These are phyloP conservation scores for Monoplex corrugatus DNA, from an alignment of 2,888 invertebrate genomes.

Conservation along the genomic window DNA sequence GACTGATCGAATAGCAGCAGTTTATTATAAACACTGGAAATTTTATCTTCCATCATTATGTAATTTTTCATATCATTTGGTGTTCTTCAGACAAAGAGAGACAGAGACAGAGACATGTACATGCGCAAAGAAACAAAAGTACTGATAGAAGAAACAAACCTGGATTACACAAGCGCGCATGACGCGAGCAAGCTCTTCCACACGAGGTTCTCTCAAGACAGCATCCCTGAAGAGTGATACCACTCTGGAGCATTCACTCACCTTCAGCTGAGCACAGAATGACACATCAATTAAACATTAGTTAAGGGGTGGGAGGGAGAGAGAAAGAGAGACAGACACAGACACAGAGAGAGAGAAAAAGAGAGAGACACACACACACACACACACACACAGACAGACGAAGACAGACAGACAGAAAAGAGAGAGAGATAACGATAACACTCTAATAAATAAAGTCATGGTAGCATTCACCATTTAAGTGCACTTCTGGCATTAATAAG, in stretches of 20 bases:
- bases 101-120: background rate
- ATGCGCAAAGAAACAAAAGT: background rate
- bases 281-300: background rate
- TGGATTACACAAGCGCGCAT: slow-evolving; percentile 71
- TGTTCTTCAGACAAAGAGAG: background rate
- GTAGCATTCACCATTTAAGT: no score
- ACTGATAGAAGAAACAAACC: background rate
- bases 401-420: background rate
- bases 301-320: background rate
- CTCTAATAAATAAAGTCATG: no score
- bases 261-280: slow-evolving; percentile 55
- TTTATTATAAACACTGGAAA: no score
- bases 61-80: no score
- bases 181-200: slow-evolving; percentile 71
- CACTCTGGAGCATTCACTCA: slow-evolving; percentile 75
- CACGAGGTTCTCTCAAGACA: slow-evolving; percentile 67
- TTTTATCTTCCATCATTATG: no score
- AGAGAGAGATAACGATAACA: no score
- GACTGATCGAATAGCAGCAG: no score
- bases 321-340: background rate
- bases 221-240: slow-evolving; percentile 75
- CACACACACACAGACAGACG: background rate
- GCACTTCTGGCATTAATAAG: no score
- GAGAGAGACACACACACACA: background rate
- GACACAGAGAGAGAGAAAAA: background rate